These are phyloP conservation scores for Ips nitidus DNA, from an alignment of 1,140 invertebrate species.

Conservation along the genomic window DNA sequence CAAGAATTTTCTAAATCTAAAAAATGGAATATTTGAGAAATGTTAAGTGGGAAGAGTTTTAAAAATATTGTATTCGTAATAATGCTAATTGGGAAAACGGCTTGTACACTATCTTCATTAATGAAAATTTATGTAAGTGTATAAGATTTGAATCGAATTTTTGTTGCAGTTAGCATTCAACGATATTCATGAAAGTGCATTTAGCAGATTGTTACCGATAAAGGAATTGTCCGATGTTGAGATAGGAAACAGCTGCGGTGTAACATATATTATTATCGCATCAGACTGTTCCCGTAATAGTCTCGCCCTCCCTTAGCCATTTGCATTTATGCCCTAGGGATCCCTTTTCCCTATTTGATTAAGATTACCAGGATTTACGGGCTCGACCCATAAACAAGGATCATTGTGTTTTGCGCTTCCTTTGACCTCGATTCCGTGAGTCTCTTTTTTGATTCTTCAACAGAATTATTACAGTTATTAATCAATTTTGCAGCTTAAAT, in stretches of 20 bases:
- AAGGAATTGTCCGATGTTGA: constrained; percentile 26
- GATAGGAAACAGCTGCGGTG: constrained; percentile 32
- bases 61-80: no score
- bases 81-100: no score
- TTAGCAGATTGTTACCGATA: constrained; percentile 10
- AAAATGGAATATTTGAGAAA: no score
- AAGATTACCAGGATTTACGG: constrained; percentile 26
- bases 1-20: no score
- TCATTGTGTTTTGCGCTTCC: constrained; percentile 27
- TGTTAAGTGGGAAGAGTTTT: no score
- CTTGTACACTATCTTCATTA: no score
- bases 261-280: constrained; percentile 34
- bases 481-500: no score
- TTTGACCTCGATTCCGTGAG: constrained; percentile 24
- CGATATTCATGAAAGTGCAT: neutral
- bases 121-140: no score
- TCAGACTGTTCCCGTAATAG: constrained; percentile 29
- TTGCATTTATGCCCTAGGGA: constrained; percentile 22
- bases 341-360: constrained; percentile 23
- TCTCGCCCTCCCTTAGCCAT: constrained; percentile 29
- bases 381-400: constrained; percentile 20
- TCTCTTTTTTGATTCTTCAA: constrained; percentile 3
- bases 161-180: no score
- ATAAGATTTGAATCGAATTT: no score
- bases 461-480: neutral